Evolutionary conservation across 1,140 invertebrate species (phyloP).

Genomic region (Heliconius congener): DNA sequence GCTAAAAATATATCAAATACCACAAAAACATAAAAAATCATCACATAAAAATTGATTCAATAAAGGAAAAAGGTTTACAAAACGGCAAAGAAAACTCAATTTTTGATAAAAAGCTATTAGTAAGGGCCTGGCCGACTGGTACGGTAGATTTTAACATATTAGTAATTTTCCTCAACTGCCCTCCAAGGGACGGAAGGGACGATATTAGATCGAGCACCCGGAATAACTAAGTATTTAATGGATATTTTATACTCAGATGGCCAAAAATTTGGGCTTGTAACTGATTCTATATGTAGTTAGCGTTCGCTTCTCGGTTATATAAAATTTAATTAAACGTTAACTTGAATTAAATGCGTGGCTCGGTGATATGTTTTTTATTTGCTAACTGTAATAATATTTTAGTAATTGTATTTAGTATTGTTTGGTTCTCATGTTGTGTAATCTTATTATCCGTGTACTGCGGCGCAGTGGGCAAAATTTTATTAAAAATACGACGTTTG

Average conservation of each 20-base stretch:
- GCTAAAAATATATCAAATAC: too few species aligned
- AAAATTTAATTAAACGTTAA: conserved; percentile 5
- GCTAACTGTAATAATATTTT: too few species aligned
- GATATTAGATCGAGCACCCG: conserved; percentile 22
- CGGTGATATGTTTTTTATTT: too few species aligned
- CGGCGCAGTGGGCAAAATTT: too few species aligned
- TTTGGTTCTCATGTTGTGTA: too few species aligned
- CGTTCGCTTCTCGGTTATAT: background rate
- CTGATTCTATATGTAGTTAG: background rate
- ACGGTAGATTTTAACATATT: conserved; percentile 24
- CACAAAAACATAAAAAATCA: background rate
- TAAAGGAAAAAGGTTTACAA: conserved; percentile 7
- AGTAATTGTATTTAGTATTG: too few species aligned
- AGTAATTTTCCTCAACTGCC: conserved; percentile 8
- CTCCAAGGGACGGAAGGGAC: conserved; percentile 4
- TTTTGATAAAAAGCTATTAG: conserved; percentile 14
- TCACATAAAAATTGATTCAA: background rate
- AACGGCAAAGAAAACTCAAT: conserved; percentile 14
- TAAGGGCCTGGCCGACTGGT: conserved; percentile 1
- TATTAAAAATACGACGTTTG: too few species aligned
- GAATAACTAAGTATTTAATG: conserved; percentile 13
- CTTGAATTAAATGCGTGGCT: background rate
- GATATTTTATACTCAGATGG: conserved; percentile 6
- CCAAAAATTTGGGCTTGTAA: conserved; percentile 5
- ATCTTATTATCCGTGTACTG: too few species aligned